A percentile compares a stretch with the other conserved stretches of the same genome.
These are phyloP conservation scores for Formica aserva DNA, from an alignment of 2,888 invertebrate species.

Conservation along the genomic window DNA sequence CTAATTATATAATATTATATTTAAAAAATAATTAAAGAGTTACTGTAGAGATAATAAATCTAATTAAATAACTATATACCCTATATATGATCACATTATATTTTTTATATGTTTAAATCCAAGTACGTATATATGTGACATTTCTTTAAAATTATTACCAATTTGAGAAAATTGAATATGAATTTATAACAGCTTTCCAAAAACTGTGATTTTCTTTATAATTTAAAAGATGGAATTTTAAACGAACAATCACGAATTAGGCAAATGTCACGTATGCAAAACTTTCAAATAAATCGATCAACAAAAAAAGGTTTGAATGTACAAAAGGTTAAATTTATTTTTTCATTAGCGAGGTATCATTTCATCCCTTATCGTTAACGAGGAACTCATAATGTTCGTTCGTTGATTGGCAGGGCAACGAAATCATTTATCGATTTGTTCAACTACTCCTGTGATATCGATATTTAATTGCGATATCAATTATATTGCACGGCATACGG, in stretches of 20 bases:
- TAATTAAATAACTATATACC: not conserved
- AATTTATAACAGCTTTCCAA: not conserved
- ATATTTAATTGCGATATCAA: constrained; percentile 52
- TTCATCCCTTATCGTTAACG: constrained; percentile 51
- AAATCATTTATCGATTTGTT: constrained; percentile 41
- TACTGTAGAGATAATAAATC: not conserved
- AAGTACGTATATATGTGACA: not conserved
- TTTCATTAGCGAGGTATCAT: constrained; percentile 41
- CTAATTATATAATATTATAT: not conserved
- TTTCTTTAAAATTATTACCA: not conserved
- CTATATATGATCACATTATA: not conserved
- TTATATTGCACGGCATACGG: constrained; percentile 39
- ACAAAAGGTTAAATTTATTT: constrained; percentile 39
- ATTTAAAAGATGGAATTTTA: not conserved
- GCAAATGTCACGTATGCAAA: not conserved
- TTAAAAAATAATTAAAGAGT: not conserved
- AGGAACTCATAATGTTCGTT: constrained; percentile 18
- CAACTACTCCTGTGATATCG: constrained; percentile 33
- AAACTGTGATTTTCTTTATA: not conserved
- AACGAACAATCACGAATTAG: not conserved
- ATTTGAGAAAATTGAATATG: not conserved
- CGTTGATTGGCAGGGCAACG: constrained; percentile 43
- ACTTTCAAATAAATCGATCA: constrained; percentile 14
- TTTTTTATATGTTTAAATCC: constrained; percentile 1
- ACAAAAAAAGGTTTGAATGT: constrained; percentile 2